Percentiles rank a stretch among this genome's conserved stretches.
Conservation (phyloP, 2,888 invertebrate genomes). For the Drosophila limbata region DNA sequence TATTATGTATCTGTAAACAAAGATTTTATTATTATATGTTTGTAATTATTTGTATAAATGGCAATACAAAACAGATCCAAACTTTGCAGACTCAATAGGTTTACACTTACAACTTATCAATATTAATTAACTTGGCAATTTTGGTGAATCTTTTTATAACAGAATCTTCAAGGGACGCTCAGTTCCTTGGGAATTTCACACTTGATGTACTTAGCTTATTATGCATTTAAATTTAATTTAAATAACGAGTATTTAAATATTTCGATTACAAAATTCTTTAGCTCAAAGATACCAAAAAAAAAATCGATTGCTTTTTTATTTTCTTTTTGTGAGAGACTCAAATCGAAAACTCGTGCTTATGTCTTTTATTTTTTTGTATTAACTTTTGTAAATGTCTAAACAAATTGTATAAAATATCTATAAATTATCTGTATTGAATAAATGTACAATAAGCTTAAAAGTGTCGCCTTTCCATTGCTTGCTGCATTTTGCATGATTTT, state of each 20-base stretch:
- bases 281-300: constrained; percentile 70
- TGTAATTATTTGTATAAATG: constrained; percentile 57
- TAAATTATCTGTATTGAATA: constrained; percentile 65
- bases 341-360: constrained; percentile 64
- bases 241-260: constrained; percentile 22
- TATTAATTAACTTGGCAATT: constrained; percentile 23
- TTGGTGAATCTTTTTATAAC: constrained; percentile 28
- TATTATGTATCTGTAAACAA: constrained; percentile 75
- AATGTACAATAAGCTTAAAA: constrained; percentile 75
- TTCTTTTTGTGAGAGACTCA: constrained; percentile 68
- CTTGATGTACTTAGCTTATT: constrained; percentile 45
- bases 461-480: constrained; percentile 42
- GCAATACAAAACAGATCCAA: constrained; percentile 47
- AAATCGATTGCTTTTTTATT: constrained; percentile 44
- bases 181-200: constrained; percentile 14
- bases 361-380: constrained; percentile 36
- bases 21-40: constrained; percentile 68
- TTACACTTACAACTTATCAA: constrained; percentile 9
- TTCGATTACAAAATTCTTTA: constrained; percentile 51
- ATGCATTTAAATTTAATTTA: constrained; percentile 49
- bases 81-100: constrained; percentile 35
- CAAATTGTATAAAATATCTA: constrained; percentile 68
- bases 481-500: constrained; percentile 60
- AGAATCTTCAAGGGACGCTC: constrained; percentile 6
- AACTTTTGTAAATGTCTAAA: constrained; percentile 75